A percentile compares a stretch with the other conserved stretches of the same genome.
These are phyloP conservation scores for Hydriomena furcata DNA, from an alignment of 2,888 invertebrate species.

Conservation along the genomic window DNA sequence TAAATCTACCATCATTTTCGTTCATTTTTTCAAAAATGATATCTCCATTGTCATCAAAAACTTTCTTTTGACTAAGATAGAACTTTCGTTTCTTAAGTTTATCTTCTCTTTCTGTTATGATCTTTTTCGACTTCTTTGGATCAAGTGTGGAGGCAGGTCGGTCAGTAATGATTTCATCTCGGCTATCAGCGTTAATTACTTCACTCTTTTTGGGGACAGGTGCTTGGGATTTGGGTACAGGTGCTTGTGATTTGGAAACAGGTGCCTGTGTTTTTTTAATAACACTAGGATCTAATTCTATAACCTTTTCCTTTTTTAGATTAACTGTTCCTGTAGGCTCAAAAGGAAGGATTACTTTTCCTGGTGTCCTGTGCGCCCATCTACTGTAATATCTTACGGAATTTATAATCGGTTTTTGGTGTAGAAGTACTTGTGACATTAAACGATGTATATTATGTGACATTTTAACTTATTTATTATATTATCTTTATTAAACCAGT, in stretches of 20 bases:
- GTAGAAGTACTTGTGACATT: slow-evolving; percentile 38
- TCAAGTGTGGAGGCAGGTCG: slow-evolving; percentile 7
- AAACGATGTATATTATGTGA: slow-evolving; percentile 41
- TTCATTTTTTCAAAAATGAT: slow-evolving; percentile 85
- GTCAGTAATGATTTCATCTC: slow-evolving; percentile 17
- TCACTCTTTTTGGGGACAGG: slow-evolving; percentile 19
- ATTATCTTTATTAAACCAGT: too few relatives aligned
- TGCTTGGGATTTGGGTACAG: background rate
- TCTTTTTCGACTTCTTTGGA: slow-evolving; percentile 43
- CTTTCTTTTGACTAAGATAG: slow-evolving; percentile 67
- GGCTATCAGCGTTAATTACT: slow-evolving; percentile 24
- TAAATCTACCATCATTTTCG: slow-evolving; percentile 84
- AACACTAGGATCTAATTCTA: slow-evolving; percentile 54
- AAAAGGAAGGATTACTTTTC: slow-evolving; percentile 78
- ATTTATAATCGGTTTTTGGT: slow-evolving; percentile 32
- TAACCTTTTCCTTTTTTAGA: slow-evolving; percentile 70
- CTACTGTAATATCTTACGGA: slow-evolving; percentile 65
- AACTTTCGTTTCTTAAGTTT: slow-evolving; percentile 59
- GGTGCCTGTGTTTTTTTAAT: slow-evolving; percentile 39
- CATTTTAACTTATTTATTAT: slow-evolving; percentile 35
- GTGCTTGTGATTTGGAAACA: background rate
- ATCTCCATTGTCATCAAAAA: slow-evolving; percentile 80
- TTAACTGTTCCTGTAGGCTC: slow-evolving; percentile 50
- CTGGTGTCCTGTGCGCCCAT: slow-evolving; percentile 80
- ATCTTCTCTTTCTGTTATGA: slow-evolving; percentile 57